Evolutionary conservation across 2,113 vertebrate species (phyloP).

Genomic region (Pimephales promelas): DNA sequence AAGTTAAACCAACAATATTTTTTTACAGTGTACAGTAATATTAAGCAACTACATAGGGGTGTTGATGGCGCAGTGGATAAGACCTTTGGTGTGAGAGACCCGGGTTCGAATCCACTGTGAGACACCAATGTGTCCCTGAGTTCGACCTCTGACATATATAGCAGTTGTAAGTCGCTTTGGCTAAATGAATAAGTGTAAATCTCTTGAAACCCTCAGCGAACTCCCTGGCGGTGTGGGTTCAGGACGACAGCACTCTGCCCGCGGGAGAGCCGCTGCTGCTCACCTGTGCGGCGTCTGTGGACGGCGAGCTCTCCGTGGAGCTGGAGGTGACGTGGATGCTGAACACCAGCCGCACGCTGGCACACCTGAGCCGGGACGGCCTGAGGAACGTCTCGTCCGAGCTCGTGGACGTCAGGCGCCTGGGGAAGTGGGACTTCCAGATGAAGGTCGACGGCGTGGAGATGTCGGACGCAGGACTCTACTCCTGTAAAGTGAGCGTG

Average conservation of each 20-base stretch:
- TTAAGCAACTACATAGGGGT: too few species aligned
- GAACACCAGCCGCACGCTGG: slow-evolving; percentile 57
- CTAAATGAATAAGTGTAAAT: too few species aligned
- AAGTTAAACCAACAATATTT: too few species aligned
- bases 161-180: too few species aligned
- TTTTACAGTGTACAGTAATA: too few species aligned
- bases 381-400: slow-evolving; percentile 63
- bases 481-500: slow-evolving; percentile 69
- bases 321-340: slow-evolving; percentile 76
- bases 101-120: too few species aligned
- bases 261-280: slow-evolving; percentile 68
- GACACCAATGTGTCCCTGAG: too few species aligned
- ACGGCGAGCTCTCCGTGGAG: slow-evolving; percentile 62
- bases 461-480: slow-evolving; percentile 64
- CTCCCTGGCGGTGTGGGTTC: slow-evolving; percentile 67
- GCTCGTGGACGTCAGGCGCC: slow-evolving; percentile 61
- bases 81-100: too few species aligned
- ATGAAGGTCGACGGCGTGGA: slow-evolving; percentile 64
- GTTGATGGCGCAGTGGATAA: too few species aligned
- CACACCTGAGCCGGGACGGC: slow-evolving; percentile 71
- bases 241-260: slow-evolving; percentile 56
- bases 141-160: too few species aligned
- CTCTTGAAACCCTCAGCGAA: slow-evolving; percentile 62
- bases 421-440: slow-evolving; percentile 61
- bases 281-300: slow-evolving; percentile 66